A percentile compares a stretch with the other conserved stretches of the same genome.
Conservation (phyloP, 2,888 invertebrate genomes). For the Caenorhabditis japonica region DNA sequence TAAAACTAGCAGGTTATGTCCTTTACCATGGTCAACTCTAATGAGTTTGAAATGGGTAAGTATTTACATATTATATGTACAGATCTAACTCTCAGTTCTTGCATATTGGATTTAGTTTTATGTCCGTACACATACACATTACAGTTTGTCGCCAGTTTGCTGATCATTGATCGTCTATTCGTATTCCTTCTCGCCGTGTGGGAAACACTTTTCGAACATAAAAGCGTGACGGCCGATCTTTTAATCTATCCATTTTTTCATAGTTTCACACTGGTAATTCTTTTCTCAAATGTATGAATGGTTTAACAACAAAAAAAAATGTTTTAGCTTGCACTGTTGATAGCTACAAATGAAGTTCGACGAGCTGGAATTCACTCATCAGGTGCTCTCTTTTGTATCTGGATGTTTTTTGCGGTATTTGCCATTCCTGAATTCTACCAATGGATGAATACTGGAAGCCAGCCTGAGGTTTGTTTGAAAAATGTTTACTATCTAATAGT, state of each 20-base stretch:
- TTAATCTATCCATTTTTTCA: constrained; percentile 70
- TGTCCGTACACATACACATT: not conserved
- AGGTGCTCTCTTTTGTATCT: constrained; percentile 90
- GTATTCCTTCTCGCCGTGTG: constrained; percentile 62
- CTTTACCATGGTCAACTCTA: constrained; percentile 69
- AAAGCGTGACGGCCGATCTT: constrained; percentile 63
- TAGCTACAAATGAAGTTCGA: constrained; percentile 80
- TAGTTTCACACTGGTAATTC: constrained; percentile 66
- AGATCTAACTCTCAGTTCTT: too few relatives aligned
- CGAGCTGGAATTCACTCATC: constrained; percentile 90
- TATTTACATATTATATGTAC: not conserved
- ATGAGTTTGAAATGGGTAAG: constrained; percentile 70
- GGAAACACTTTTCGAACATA: constrained; percentile 59
- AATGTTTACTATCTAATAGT: constrained; percentile 14
- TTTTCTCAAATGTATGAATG: too few relatives aligned
- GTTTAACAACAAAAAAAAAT: not conserved
- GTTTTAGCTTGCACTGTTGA: constrained; percentile 49
- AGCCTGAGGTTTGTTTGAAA: constrained; percentile 59
- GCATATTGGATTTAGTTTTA: not conserved
- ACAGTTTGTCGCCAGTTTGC: constrained; percentile 51
- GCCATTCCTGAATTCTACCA: constrained; percentile 80
- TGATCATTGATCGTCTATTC: constrained; percentile 50
- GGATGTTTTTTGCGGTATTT: constrained; percentile 85
- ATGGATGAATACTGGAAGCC: constrained; percentile 69
- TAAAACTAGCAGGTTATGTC: constrained; percentile 39